phyloP scores from a whole-genome alignment of 2,888 invertebrate species.

The Acanthacorydalis orientalis region DNA sequence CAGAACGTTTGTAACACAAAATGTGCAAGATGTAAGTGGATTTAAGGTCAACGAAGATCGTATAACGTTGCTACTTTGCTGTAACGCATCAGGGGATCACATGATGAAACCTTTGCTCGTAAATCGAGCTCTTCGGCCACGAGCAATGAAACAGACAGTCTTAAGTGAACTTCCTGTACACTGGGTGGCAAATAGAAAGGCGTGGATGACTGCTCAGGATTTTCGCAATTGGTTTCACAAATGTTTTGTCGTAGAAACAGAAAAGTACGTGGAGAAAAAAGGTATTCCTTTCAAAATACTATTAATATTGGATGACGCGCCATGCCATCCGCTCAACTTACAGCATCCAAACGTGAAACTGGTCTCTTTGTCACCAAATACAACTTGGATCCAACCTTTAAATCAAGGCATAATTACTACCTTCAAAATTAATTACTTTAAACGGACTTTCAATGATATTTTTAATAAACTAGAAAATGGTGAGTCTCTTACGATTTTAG shows the following conservation, averaged over 20 bases:
- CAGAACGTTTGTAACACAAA: no score
- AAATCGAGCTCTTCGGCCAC: slow-evolving; percentile 8
- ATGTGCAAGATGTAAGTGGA: slow-evolving; percentile 8
- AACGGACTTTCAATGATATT: no score
- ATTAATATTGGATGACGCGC: no score
- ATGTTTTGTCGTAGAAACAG: slow-evolving; percentile 8
- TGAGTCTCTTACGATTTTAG: no score
- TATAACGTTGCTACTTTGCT: slow-evolving; percentile 9
- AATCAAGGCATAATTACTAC: no score
- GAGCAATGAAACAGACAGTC: slow-evolving; percentile 8
- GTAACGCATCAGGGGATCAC: slow-evolving; percentile 9
- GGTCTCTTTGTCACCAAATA: no score
- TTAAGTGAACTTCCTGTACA: slow-evolving; percentile 8
- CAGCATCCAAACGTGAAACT: no score
- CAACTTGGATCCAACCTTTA: no score
- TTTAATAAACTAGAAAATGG: no score
- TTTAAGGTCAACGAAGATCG: slow-evolving; percentile 9
- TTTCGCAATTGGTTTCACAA: slow-evolving; percentile 12
- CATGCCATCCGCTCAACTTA: no score
- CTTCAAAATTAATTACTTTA: no score
- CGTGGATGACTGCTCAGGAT: slow-evolving; percentile 9
- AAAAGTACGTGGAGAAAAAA: slow-evolving; percentile 9
- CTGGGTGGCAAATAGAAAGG: slow-evolving; percentile 10
- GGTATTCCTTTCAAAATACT: no score
- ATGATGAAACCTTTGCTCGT: slow-evolving; percentile 10